Base-by-base conservation (phyloP, 2,888 invertebrate genomes). In the Drosophila maculinotata region DNA sequence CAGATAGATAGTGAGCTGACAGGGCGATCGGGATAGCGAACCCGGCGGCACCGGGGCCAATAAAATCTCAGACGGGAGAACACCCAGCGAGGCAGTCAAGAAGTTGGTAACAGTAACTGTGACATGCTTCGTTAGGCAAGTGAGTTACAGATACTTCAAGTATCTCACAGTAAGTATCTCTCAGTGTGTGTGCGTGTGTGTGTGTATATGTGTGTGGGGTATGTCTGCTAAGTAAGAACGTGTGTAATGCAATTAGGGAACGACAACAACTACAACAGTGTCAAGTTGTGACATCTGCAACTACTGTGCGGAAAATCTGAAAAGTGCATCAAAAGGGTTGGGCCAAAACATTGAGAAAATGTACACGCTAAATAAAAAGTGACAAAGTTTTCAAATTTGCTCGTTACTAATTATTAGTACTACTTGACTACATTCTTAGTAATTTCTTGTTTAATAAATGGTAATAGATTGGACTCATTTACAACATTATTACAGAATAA, bases 211-310 rank as follows among this genome's bases (percentile, higher is more conserved):
- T 12, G 38, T 33, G 41, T 30, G 41, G 52, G 69, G 58, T 51
- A 79, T 79, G 85, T 53, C 78, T 54, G 66, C 53, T 80, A 87
- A 80, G 80, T 80, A 87, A 70, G 63, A 77, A 77, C 81, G 74
- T 68, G 58, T 80, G 80, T 87, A 77, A 58, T 77, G 80, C 87
- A 87, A 80, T 87, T 87, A 87, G 87, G 64, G 51, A 65, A 63
- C 64, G 78, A 85, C 70, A 75, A 76, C 58, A 65, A 63, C 64
- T 76, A 85, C 70, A 75, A 76, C 58, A 68, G 59, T 76, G 62
- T 72, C 71, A 70, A 68, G 31, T 63, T 68, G 76, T 74, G 79
- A 71, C 73, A 79, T 60, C 59, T 67, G 69, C 62, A 79, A 87
- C 87, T 87, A 88, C 84, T 69, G 87, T 82, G 71, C 67, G 69